Evolutionary conservation across 2,113 vertebrate genomes (phyloP), one percentile per base, ranked within the genome.

Genomic region (Romanogobio albipinnatus): DNA sequence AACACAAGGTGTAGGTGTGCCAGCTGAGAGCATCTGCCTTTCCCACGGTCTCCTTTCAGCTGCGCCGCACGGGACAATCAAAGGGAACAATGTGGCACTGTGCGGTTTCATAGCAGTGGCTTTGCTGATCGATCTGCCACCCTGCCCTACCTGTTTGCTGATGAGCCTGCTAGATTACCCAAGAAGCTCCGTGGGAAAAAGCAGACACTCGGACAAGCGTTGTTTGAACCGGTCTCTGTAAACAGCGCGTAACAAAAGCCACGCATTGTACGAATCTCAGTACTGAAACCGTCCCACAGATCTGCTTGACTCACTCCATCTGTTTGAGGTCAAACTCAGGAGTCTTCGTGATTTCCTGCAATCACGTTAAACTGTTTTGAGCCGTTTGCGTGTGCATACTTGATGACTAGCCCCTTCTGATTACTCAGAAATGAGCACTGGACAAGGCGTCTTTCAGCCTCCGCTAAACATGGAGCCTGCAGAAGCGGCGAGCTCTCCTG

Each of bases 51-150:
- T 70, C 66, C 13, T 29, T 24, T 79, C 66, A 79, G 61, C 53
- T 51, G 3, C 9, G 13, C 87, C 70, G 19, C 70, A 76, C 74
- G n/a, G 26, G 26, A 84, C 59, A 84, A 62, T 73, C 19, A 1
- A 11, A 59, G 75, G 22, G 59, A 88, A 88, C 87, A 88, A 85
- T 83, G 56, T 58, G 39, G 66, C 84, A 59, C 84, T 88, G 87
- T 88, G 59, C 56, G 61, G 26, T 58, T 81, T 59, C 47, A 64
- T 39, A 78, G 66, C 66, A 14, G 56, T 73, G 36, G 51, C 78
- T 87, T 64, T 62, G 77, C 45, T 19, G 22, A 75, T 33, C 77
- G 10, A 70, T n/a, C 36, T 76, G 43, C 85, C 68, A 47, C 53
- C 14, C 85, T 66, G 73, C 10, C 24, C 84, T 76, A 64, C 29